Evolutionary conservation across 1,140 invertebrate species (phyloP), one percentile per base, ranked within the genome.

Genomic region (Cylas formicarius): DNA sequence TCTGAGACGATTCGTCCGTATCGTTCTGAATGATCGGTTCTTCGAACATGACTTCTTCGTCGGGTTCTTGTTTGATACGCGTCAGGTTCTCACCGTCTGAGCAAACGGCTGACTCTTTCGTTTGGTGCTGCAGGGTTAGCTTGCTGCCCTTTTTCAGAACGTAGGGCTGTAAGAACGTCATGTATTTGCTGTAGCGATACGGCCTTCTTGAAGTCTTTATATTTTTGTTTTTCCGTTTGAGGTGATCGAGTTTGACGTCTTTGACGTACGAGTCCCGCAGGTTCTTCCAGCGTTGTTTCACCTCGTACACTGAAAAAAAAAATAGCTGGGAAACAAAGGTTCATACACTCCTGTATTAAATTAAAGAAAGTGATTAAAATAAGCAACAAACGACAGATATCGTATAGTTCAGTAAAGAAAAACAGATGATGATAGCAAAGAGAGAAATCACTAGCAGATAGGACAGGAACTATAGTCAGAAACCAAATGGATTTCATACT

Each of bases 201-300:
- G 34, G 34, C 11, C 17, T 21, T n/a, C 31, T 14, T 17, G 29
- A 33, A 19, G n/a, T n/a, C n/a, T 35, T 44, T 4, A 34, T 8
- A 26, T 34, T 31, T 11, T 34, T 20, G 5, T 18, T 18, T n/a
- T n/a, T 14, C 19, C 35, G 17, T 26, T 36, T 6, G 22, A 7
- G 2, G 34, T 21, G 18, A 23, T 31, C 16, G 23, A 37, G 14
- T 32, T 33, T 29, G 11, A 19, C 24, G 24, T 46, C 44, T 18
- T 46, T 46, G n/a, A 46, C 44, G 27, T 39, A 46, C 4, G 35
- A 39, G 35, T 46, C 44, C 10, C 44, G 35, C 9, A 46, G 11
- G 20, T 34, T 46, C 18, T 46, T 46, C 44, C 44, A 46, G 16
- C 44, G 26, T 26, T 28, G 35, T 16, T 22, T 22, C 7, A 46